Base-by-base conservation (phyloP, 2,113 vertebrate species). In the Rhizomys pruinosus region DNA sequence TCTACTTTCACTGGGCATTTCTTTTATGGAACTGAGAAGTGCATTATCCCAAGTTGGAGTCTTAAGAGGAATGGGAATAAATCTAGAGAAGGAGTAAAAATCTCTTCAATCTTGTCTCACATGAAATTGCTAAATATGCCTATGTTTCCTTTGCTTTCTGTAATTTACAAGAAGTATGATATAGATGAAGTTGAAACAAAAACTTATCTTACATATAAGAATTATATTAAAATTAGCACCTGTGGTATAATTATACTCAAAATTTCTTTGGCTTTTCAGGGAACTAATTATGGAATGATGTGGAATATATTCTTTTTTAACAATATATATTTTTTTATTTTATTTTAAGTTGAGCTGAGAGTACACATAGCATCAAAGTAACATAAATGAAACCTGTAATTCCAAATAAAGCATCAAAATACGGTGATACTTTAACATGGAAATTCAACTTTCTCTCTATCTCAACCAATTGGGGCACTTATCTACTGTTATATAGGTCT, bases 1-100 rank as follows among this genome's bases (percentile, higher is more conserved):
- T 90, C 69, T 92, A 76, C 72, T 88, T 95, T 66, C 73, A 66
- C 77, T 79, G 37, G 78, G 93, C 82, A 95, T 94, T 85, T 88
- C 64, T 95, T 97, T 92, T 88, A 92, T 76, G 52, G 55, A 44
- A 92, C 20, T 68, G 68, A 84, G n/a, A 89, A 93, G 34, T 37
- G 4, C 63, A 84, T 94, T 72, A 96, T 71, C 59, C 32, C 29
- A 94, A 89, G 66, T 89, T 29, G 25, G 91, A 44, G 32, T 79
- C 37, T 76, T 81, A 73, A 64, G 64, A 85, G 82, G 76, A 9
- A 69, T 80, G 22, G 72, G 37, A n/a, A 91, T 87, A 44, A 89
- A 78, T 88, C 61, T 59, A 15, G 2, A 84, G 17, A 66, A 82
- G 11, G 12, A 61, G 10, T 63, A 44, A 34, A 52, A 95, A 12